Percentiles rank a stretch among this genome's conserved stretches.
Conservation (phyloP, 2,888 invertebrate genomes). For the Epistrophe eligans region DNA sequence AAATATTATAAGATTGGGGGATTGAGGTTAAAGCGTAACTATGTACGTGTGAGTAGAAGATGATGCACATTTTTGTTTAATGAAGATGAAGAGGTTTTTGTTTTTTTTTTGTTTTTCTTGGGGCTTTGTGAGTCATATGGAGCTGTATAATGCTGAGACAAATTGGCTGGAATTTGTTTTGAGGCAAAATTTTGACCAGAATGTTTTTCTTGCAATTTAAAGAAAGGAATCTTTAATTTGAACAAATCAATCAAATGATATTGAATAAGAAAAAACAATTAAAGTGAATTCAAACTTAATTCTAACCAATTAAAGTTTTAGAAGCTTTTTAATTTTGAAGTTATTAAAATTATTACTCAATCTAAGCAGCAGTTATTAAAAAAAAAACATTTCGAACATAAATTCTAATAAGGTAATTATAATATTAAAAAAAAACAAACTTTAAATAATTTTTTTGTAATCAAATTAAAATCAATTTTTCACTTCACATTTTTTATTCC, state of each 20-base stretch:
- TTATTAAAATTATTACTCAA: too few species aligned
- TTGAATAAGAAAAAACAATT: not conserved
- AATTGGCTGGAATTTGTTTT: constrained; percentile 12
- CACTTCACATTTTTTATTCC: too few species aligned
- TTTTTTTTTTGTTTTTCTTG: constrained; percentile 15
- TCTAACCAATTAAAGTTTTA: not conserved
- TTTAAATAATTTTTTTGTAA: too few species aligned
- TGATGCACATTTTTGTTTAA: constrained; percentile 57
- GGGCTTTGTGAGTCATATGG: constrained; percentile 33
- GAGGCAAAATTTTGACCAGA: not conserved
- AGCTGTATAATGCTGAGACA: constrained; percentile 2
- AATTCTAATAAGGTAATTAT: too few species aligned
- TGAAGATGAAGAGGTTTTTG: constrained; percentile 52
- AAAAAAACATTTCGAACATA: too few species aligned
- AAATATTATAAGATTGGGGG: constrained; percentile 37
- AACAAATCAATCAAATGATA: not conserved
- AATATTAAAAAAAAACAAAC: too few species aligned
- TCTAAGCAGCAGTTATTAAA: too few species aligned
- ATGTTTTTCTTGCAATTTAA: not conserved
- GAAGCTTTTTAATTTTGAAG: too few species aligned
- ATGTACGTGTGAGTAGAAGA: constrained; percentile 44
- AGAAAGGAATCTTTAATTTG: not conserved
- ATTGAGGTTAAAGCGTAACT: constrained; percentile 56
- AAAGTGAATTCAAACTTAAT: not conserved
- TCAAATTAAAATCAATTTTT: too few species aligned